Percentiles rank a stretch among this genome's conserved stretches.
These are phyloP conservation scores for Amphipyra tragopoginis DNA, from an alignment of 2,888 invertebrate genomes.

Conservation along the genomic window DNA sequence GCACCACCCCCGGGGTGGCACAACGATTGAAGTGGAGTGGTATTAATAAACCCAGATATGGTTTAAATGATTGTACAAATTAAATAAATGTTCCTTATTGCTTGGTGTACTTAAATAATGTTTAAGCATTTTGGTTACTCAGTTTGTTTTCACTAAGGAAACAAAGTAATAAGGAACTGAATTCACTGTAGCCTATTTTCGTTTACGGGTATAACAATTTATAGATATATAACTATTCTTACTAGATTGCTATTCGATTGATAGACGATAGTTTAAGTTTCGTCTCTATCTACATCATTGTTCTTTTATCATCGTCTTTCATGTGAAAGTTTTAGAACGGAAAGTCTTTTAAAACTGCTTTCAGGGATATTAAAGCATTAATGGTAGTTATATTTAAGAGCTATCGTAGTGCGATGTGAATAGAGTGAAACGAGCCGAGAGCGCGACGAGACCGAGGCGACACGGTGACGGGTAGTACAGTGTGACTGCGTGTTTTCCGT, in stretches of 20 bases:
- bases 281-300: conserved; percentile 72
- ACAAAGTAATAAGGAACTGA: conserved; percentile 17
- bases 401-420: conserved; percentile 62
- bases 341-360: conserved; percentile 88
- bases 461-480: neutral
- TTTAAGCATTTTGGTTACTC: conserved; percentile 30
- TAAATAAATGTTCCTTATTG: conserved; percentile 61
- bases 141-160: conserved; percentile 18
- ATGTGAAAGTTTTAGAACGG: conserved; percentile 87
- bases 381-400: conserved; percentile 78
- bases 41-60: conserved; percentile 68
- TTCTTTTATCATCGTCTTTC: conserved; percentile 84
- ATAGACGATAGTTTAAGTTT: conserved; percentile 29
- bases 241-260: conserved; percentile 20
- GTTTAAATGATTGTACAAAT: conserved; percentile 66
- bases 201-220: conserved; percentile 23
- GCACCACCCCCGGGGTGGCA: conserved; percentile 66
- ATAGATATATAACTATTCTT: conserved; percentile 5
- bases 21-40: conserved; percentile 71
- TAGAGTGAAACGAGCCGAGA: conserved; percentile 29
- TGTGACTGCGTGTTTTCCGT: neutral
- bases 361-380: conserved; percentile 89
- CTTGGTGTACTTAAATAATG: conserved; percentile 42
- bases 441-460: conserved; percentile 36
- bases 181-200: conserved; percentile 19